These are phyloP conservation scores for Tragelaphus buxtoni DNA, from an alignment of 2,113 vertebrate genomes.

Conservation along the genomic window DNA sequence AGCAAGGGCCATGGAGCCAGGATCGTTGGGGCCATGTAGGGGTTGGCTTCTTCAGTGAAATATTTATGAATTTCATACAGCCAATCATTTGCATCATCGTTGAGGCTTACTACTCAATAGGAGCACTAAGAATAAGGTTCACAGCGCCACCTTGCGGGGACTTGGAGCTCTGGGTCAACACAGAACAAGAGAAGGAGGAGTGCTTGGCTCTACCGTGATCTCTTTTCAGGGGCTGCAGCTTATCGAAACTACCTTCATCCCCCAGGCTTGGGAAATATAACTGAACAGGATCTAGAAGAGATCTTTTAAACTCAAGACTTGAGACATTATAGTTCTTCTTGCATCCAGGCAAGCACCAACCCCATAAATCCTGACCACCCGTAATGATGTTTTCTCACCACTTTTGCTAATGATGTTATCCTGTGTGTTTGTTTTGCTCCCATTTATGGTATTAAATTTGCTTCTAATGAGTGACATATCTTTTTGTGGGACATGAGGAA, in stretches of 20 bases:
- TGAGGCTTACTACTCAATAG: not conserved
- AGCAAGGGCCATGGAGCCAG: not conserved
- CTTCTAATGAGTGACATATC: not conserved
- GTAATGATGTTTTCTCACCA: not conserved
- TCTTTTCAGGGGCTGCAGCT: not conserved
- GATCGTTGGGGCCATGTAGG: not conserved
- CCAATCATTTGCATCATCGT: not conserved
- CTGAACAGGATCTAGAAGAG: not conserved
- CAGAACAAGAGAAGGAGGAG: not conserved
- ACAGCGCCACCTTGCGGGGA: no score
- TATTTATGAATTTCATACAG: not conserved
- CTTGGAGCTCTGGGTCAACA: not conserved
- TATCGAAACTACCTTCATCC: not conserved
- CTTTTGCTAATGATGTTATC: not conserved
- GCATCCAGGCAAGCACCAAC: not conserved
- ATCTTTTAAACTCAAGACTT: not conserved
- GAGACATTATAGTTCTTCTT: not conserved
- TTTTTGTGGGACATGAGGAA: not conserved
- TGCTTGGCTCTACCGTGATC: not conserved
- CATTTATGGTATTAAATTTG: not conserved
- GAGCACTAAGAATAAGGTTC: not conserved
- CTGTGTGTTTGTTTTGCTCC: not conserved
- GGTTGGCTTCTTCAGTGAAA: not conserved
- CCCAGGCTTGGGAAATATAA: not conserved
- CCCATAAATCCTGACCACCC: not conserved